Percentiles rank a stretch among this genome's conserved stretches.
These are phyloP conservation scores for Drosophila fungiperda DNA, from an alignment of 2,888 invertebrate species.

Conservation along the genomic window DNA sequence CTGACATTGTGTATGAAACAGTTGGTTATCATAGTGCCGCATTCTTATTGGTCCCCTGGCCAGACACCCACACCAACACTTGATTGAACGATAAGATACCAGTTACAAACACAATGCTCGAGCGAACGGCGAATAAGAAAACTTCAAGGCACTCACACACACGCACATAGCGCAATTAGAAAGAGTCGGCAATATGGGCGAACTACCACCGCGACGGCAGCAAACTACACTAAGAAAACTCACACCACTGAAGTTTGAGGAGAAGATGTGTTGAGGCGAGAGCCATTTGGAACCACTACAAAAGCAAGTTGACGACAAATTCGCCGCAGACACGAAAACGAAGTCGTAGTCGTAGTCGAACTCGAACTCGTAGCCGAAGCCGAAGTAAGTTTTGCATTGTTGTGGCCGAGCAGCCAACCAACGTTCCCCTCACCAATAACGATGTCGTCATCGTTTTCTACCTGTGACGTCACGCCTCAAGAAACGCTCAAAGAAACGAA, in stretches of 20 bases:
- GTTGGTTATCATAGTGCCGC: slow-evolving; percentile 38
- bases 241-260: slow-evolving; percentile 58
- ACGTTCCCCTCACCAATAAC: slow-evolving; percentile 60
- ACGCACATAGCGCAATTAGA: slow-evolving; percentile 36
- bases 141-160: slow-evolving; percentile 32
- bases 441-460: slow-evolving; percentile 46
- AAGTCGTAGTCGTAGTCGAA: slow-evolving; percentile 33
- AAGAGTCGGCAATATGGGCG: slow-evolving; percentile 45
- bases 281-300: slow-evolving; percentile 42
- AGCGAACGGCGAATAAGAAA: slow-evolving; percentile 67
- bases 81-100: slow-evolving; percentile 58
- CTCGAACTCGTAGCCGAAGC: slow-evolving; percentile 6
- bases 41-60: slow-evolving; percentile 59
- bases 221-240: slow-evolving; percentile 63
- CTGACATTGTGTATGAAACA: slow-evolving; percentile 25
- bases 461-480: slow-evolving; percentile 69
- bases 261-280: slow-evolving; percentile 40
- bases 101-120: slow-evolving; percentile 27
- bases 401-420: slow-evolving; percentile 43
- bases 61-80: slow-evolving; percentile 46
- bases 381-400: slow-evolving; percentile 51
- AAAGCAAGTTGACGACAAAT: slow-evolving; percentile 56
- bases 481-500: slow-evolving; percentile 73
- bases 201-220: slow-evolving; percentile 44
- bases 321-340: slow-evolving; percentile 66